A percentile compares a stretch with the other conserved stretches of the same genome.
Conservation (phyloP, 2,113 vertebrate genomes). For the Scomber colias region DNA sequence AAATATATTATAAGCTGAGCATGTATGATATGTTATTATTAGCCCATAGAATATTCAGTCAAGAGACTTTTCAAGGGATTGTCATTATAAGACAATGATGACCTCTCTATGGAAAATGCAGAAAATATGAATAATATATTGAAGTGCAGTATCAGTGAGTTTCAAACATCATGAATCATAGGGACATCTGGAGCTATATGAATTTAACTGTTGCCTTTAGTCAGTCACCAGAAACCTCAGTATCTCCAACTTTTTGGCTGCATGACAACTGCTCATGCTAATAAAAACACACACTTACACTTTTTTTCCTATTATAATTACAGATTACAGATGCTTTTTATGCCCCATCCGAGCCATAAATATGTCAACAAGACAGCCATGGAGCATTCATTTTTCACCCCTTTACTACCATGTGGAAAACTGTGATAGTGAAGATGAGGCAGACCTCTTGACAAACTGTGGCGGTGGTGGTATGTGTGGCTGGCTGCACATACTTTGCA, state of each 20-base stretch:
- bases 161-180: background rate
- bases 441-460: conserved; percentile 28
- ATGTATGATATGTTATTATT: no score
- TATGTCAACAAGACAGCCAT: background rate
- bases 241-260: background rate
- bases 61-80: no score
- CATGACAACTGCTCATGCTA: no score
- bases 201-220: conserved; percentile 1
- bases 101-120: no score
- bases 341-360: background rate
- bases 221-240: conserved; percentile 3
- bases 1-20: no score
- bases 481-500: conserved; percentile 58
- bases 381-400: background rate
- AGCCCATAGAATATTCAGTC: no score
- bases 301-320: background rate
- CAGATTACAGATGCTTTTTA: background rate
- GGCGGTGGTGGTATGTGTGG: conserved; percentile 29
- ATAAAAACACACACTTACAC: background rate
- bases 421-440: conserved; percentile 3
- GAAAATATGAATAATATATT: no score
- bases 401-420: background rate
- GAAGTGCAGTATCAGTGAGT: no score
- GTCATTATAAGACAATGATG: no score
- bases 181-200: background rate